Evolutionary conservation across 2,888 invertebrate species (phyloP).

Genomic region (Cheilosia grossa): DNA sequence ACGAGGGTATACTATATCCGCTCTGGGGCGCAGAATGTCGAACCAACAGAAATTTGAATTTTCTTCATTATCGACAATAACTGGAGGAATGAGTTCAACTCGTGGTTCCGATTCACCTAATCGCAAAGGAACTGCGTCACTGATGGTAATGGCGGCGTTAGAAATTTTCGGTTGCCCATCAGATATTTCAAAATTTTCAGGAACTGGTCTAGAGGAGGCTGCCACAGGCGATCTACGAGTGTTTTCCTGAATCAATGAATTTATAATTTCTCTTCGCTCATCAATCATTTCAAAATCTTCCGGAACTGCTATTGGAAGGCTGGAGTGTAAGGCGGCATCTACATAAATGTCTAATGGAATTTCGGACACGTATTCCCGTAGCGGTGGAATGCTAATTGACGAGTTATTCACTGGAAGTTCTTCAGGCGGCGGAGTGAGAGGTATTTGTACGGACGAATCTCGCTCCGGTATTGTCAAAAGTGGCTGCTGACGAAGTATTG

Average conservation of each 20-base stretch:
- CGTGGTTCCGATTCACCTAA: neutral
- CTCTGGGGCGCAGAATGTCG: slow-evolving; percentile 50
- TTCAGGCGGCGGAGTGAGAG: neutral
- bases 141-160: neutral
- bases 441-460: slow-evolving; percentile 27
- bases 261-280: neutral
- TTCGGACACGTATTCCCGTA: neutral
- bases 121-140: neutral
- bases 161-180: neutral
- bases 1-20: slow-evolving; percentile 28
- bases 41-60: slow-evolving; percentile 14
- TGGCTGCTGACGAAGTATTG: slow-evolving; percentile 35
- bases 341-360: neutral
- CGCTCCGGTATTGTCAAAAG: slow-evolving; percentile 55
- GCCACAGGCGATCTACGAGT: neutral
- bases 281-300: slow-evolving; percentile 24
- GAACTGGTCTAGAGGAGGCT: neutral
- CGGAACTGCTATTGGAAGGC: slow-evolving; percentile 5
- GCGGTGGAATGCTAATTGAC: neutral
- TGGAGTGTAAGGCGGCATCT: neutral
- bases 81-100: neutral
- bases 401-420: slow-evolving; percentile 8
- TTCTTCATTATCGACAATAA: neutral
- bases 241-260: neutral
- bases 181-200: neutral